Evolutionary conservation across 2,888 invertebrate species (phyloP).

Genomic region (Thereva nobilitata): DNA sequence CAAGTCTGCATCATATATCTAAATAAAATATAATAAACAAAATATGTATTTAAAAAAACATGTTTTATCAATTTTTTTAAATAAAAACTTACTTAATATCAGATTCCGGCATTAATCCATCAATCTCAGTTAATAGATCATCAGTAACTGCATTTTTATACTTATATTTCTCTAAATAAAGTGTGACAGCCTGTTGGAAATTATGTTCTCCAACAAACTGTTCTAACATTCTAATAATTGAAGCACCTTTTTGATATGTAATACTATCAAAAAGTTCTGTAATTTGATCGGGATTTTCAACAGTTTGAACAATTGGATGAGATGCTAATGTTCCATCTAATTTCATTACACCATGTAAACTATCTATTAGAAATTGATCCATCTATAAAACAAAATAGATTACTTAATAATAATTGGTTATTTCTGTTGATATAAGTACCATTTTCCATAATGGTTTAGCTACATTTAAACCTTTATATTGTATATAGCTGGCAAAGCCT

Average conservation of each 20-base stretch:
- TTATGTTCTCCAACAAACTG: constrained; percentile 68
- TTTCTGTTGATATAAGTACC: constrained; percentile 58
- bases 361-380: constrained; percentile 74
- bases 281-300: constrained; percentile 85
- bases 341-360: constrained; percentile 72
- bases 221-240: constrained; percentile 87
- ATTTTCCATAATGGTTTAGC: constrained; percentile 80
- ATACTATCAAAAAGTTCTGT: constrained; percentile 89
- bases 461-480: constrained; percentile 74
- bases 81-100: constrained; percentile 56
- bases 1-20: constrained; percentile 82
- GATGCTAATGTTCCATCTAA: constrained; percentile 81
- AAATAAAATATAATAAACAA: no score
- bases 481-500: constrained; percentile 90
- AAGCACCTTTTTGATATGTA: constrained; percentile 91
- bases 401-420: not conserved
- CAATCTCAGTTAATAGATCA: constrained; percentile 67
- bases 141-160: constrained; percentile 80
- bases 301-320: constrained; percentile 87
- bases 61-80: not conserved
- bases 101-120: constrained; percentile 62
- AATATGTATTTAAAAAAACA: constrained; percentile 26
- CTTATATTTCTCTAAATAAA: constrained; percentile 71
- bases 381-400: constrained; percentile 61
- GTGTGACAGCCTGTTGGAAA: constrained; percentile 74